Evolutionary conservation across 2,888 invertebrate genomes (phyloP), one percentile per base, ranked within the genome.

Genomic region (Falcaria lacertinaria): DNA sequence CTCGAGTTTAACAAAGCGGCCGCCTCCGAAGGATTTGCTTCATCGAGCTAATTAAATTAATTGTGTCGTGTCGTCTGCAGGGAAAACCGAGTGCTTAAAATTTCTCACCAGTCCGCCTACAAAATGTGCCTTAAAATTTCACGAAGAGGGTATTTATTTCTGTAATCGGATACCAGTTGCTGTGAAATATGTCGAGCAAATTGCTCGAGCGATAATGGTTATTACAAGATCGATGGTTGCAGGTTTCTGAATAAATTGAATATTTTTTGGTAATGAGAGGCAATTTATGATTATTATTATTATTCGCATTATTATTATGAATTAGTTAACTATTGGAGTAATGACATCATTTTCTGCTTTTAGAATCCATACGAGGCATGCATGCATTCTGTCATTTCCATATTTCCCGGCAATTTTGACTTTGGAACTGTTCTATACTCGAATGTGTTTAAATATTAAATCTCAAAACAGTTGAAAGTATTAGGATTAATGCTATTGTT

Each of bases 11-110:
- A 19, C 37, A 37, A 37, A 37, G 22, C 14, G 37, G 15, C 44
- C 49, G 40, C 38, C 43, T 28, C 32, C 44, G 48, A 45, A 43
- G 59, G 56, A 63, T 67, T 64, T 66, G 70, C 68, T 66, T 61
- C 65, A 69, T 69, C 68, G 66, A 64, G 67, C 66, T 69, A 75
- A 80, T 81, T 69, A 65, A 74, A 71, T 78, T 76, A 80, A 81
- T 79, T 71, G 72, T 69, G 67, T 63, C 64, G 57, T 65, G 71
- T 65, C 71, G 62, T 64, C 66, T 64, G 50, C 57, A 62, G 60
- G 51, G 51, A 34, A 60, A 61, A 61, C 57, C 45, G 57, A 45
- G 45, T 42, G 47, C 47, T 52, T 47, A 28, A 60, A 54, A 44
- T 54, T 15, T 47, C 22, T 32, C 33, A 39, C 33, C 11, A 15